phyloP scores from a whole-genome alignment of 2,113 vertebrate genomes.

The Oreochromis spilurus region DNA sequence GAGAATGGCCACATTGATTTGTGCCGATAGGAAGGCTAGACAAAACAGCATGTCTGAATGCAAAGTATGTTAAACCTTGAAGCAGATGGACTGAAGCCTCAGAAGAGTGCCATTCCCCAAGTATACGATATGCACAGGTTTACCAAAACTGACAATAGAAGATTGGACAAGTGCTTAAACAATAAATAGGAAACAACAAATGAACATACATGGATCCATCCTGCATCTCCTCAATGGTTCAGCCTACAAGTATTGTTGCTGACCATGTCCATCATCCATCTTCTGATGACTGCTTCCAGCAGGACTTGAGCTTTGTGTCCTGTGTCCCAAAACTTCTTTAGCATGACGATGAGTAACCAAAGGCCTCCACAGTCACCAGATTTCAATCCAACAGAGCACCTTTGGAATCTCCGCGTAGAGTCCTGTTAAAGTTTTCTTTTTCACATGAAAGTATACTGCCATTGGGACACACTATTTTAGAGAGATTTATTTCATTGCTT shows the following conservation, averaged over 20 bases:
- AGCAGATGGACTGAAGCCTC: neutral
- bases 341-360: neutral
- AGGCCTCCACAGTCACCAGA: neutral
- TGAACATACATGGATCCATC: neutral
- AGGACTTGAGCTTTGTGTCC: neutral
- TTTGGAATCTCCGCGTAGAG: neutral
- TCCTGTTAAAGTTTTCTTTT: neutral
- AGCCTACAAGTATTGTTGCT: neutral
- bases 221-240: neutral
- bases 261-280: neutral
- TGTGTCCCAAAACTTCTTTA: neutral
- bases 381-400: neutral
- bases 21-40: neutral
- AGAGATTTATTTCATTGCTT: neutral
- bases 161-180: neutral
- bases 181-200: neutral
- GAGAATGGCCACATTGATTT: neutral
- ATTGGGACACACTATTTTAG: neutral
- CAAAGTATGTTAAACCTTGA: neutral
- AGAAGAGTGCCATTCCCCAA: neutral
- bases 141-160: fast-evolving
- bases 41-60: neutral
- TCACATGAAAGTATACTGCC: neutral
- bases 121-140: neutral
- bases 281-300: neutral